These are phyloP conservation scores for Forbesichthys papilliferus DNA, from an alignment of 2,113 vertebrate genomes.

Conservation along the genomic window DNA sequence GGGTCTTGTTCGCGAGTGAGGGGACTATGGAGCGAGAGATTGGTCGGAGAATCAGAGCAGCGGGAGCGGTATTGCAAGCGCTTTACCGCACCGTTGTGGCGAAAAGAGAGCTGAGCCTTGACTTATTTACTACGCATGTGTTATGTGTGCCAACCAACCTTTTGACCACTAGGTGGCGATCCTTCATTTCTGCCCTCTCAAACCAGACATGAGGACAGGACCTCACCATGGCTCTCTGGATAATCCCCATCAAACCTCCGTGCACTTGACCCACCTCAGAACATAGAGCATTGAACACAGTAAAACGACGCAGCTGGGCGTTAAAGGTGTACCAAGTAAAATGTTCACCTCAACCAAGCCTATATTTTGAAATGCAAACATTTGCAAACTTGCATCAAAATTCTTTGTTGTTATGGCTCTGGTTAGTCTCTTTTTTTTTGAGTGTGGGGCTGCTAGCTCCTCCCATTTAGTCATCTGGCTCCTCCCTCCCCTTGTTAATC, in stretches of 20 bases:
- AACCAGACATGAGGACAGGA: constrained; percentile 98
- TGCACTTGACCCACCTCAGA: constrained; percentile 93
- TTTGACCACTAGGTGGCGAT: constrained; percentile 94
- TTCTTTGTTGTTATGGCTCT: too few relatives aligned
- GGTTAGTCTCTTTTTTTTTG: too few relatives aligned
- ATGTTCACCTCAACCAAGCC: background rate
- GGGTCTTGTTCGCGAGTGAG: too few relatives aligned
- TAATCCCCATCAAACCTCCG: constrained; percentile 90
- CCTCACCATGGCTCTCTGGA: constrained; percentile 92
- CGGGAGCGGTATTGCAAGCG: too few relatives aligned
- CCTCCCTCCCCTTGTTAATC: too few relatives aligned
- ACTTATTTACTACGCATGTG: background rate
- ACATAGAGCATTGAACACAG: background rate
- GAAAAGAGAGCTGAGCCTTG: too few relatives aligned
- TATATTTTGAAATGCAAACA: background rate
- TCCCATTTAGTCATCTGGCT: too few relatives aligned
- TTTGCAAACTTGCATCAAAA: background rate
- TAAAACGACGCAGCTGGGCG: background rate
- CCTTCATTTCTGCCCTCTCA: constrained; percentile 94
- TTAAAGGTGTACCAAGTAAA: background rate
- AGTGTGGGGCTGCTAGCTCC: too few relatives aligned
- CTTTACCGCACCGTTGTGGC: too few relatives aligned
- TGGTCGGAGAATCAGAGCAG: too few relatives aligned
- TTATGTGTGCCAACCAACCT: constrained; percentile 72
- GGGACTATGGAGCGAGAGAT: too few relatives aligned